Evolutionary conservation across 2,113 vertebrate genomes (phyloP).

Genomic region (Acrocephalus arundinaceus): DNA sequence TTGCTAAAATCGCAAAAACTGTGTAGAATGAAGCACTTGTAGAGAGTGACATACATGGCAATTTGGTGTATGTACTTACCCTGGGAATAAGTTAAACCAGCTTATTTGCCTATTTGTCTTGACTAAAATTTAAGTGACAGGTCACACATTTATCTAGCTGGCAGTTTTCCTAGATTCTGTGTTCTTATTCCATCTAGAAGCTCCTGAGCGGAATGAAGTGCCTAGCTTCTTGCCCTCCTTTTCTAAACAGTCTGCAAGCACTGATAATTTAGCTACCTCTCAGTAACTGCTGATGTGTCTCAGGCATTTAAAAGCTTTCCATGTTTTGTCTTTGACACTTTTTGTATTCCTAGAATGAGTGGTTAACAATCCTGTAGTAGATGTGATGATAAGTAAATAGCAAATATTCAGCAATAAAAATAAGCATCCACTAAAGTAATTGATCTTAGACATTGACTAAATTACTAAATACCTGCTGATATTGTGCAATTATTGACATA

Average conservation of each 20-base stretch:
- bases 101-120: background rate
- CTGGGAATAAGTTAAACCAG: background rate
- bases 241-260: background rate
- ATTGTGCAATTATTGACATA: background rate
- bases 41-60: background rate
- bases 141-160: background rate
- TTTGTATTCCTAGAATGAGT: background rate
- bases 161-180: background rate
- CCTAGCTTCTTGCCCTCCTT: background rate
- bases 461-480: background rate
- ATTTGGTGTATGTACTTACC: background rate
- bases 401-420: background rate
- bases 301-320: background rate
- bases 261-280: background rate
- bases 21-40: background rate
- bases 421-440: background rate
- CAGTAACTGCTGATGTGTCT: background rate
- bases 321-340: background rate
- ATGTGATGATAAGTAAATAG: background rate
- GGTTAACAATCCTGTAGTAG: background rate
- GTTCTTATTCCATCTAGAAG: background rate
- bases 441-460: background rate
- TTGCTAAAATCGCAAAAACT: background rate
- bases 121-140: background rate
- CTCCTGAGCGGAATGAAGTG: background rate